Percentiles rank a stretch among this genome's conserved stretches.
phyloP scores from a whole-genome alignment of 64 coral and sea anemone species.

The Stylophora pistillata region DNA sequence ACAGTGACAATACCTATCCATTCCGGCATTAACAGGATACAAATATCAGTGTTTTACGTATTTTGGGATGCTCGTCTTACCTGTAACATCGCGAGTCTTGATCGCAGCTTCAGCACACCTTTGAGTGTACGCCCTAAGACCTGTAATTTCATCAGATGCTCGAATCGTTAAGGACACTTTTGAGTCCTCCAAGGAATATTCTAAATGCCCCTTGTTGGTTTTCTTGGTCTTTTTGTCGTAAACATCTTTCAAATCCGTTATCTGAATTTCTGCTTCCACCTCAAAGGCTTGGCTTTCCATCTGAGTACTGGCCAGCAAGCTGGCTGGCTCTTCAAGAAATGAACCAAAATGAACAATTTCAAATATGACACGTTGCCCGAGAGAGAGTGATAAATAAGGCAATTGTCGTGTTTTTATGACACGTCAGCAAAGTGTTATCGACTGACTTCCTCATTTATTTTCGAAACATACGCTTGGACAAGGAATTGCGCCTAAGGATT shows the following conservation, averaged over 20 bases:
- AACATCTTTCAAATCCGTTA: conserved; percentile 40
- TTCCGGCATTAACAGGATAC: not conserved
- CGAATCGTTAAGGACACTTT: not conserved
- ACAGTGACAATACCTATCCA: too few relatives aligned
- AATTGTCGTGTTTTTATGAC: too few relatives aligned
- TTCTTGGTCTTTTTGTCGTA: conserved; percentile 50
- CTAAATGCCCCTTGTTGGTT: conserved; percentile 18
- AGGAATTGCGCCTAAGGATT: too few relatives aligned
- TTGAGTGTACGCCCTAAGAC: conserved; percentile 13
- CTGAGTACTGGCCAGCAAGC: not conserved
- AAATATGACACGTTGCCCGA: not conserved
- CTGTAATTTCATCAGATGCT: conserved; percentile 23
- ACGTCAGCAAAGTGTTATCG: too few relatives aligned
- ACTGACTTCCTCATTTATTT: too few relatives aligned
- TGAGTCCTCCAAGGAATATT: conserved; percentile 37
- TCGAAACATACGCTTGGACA: too few relatives aligned
- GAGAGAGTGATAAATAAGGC: not conserved
- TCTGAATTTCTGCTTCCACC: conserved; percentile 38
- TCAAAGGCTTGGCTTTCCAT: not conserved
- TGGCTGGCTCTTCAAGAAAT: not conserved
- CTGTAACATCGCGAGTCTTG: conserved; percentile 36
- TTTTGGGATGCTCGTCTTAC: not conserved
- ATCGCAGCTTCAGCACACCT: conserved; percentile 43
- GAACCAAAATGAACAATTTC: too few relatives aligned
- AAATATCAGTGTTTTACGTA: not conserved